phyloP scores from a whole-genome alignment of 92 coral and sea anemone species.

The Parazoanthus darwini region DNA sequence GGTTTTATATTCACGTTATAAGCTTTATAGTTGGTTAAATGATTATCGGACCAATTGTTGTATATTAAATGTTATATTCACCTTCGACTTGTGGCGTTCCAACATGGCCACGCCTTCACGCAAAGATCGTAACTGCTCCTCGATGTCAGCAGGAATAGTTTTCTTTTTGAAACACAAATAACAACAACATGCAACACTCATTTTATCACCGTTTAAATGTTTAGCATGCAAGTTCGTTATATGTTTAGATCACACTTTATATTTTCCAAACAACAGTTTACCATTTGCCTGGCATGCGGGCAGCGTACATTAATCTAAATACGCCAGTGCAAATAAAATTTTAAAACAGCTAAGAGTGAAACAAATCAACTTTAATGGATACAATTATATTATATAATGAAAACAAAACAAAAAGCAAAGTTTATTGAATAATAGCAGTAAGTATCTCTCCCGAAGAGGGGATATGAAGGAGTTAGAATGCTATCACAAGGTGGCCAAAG shows the following conservation, averaged over 20 bases:
- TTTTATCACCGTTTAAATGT: background rate
- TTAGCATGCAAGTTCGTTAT: background rate
- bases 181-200: constrained; percentile 10
- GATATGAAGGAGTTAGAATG: no score
- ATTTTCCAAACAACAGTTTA: background rate
- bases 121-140: constrained; percentile 69
- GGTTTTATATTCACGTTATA: background rate
- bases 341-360: no score
- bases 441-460: no score
- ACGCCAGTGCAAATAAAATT: background rate
- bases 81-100: constrained; percentile 73
- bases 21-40: background rate
- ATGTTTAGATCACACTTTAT: no score
- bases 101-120: constrained; percentile 77
- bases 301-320: background rate
- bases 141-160: constrained; percentile 78
- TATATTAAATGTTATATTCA: constrained; percentile 22
- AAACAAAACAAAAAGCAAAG: no score
- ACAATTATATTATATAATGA: no score
- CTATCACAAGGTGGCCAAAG: no score
- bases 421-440: no score
- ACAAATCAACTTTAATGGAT: no score
- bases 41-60: background rate
- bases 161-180: constrained; percentile 57
- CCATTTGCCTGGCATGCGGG: background rate